Conservation (phyloP, 2,797 vertebrate species). For the Melanotaenia parkinsoni region DNA sequence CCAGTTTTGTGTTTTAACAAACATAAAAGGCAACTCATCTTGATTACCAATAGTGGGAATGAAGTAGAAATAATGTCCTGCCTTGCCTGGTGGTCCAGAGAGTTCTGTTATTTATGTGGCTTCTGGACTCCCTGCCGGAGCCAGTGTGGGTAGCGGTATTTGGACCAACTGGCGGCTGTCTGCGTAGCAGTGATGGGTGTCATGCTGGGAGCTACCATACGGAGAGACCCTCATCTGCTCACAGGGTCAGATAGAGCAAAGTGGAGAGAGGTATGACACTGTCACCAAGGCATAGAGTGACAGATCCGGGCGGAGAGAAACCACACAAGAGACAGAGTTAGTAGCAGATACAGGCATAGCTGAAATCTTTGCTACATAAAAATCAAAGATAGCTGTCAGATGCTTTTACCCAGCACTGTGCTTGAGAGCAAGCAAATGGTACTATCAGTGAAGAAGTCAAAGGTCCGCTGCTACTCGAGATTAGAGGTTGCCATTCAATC, state of each 20-base stretch:
- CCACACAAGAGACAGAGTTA: constrained; percentile 47
- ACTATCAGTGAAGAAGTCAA: constrained; percentile 72
- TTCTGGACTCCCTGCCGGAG: constrained; percentile 48
- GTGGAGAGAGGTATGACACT: no score
- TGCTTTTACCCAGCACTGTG: constrained; percentile 68
- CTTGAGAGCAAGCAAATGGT: constrained; percentile 72
- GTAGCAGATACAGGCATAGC: constrained; percentile 67
- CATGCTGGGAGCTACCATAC: constrained; percentile 67
- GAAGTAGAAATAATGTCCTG: constrained; percentile 44
- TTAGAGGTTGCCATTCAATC: constrained; percentile 69
- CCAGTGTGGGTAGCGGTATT: constrained; percentile 52
- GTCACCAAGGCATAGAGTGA: constrained; percentile 65
- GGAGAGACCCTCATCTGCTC: constrained; percentile 79
- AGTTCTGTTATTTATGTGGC: constrained; percentile 40
- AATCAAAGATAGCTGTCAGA: constrained; percentile 78
- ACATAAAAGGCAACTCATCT: constrained; percentile 29
- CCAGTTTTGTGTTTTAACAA: constrained; percentile 36
- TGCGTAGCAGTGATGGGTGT: constrained; percentile 68
- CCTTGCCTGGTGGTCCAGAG: constrained; percentile 30
- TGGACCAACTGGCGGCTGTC: constrained; percentile 74
- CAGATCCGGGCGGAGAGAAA: constrained; percentile 55
- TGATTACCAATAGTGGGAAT: constrained; percentile 47
- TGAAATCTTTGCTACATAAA: constrained; percentile 65
- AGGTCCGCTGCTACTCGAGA: constrained; percentile 67
- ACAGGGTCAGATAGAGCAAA: no score